Evolutionary conservation across 2,797 vertebrate genomes (phyloP).

Genomic region (Craterocephalus amniculus): DNA sequence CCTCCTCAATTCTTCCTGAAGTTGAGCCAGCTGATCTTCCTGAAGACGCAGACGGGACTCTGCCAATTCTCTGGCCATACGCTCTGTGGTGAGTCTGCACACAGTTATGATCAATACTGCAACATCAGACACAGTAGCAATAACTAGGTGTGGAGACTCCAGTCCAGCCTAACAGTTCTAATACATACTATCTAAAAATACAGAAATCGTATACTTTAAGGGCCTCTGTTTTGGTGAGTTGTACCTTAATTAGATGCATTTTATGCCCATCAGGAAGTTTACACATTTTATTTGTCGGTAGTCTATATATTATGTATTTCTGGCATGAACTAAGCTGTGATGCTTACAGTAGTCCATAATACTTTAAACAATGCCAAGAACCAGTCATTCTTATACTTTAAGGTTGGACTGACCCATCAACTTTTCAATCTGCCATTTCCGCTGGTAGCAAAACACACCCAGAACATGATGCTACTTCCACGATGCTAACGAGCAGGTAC

Average conservation of each 20-base stretch:
- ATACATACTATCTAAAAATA: background rate
- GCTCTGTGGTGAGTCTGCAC: slow-evolving; percentile 83
- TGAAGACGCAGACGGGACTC: slow-evolving; percentile 81
- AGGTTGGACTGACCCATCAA: too few relatives aligned
- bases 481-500: background rate
- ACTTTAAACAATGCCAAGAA: too few relatives aligned
- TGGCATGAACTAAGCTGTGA: too few relatives aligned
- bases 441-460: background rate
- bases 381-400: too few relatives aligned
- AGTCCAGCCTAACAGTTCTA: background rate
- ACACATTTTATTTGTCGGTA: too few relatives aligned
- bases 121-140: slow-evolving; percentile 1
- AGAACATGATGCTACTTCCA: background rate
- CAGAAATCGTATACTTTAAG: too few relatives aligned
- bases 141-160: background rate
- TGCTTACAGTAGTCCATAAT: too few relatives aligned
- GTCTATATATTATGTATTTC: too few relatives aligned
- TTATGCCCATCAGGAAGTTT: too few relatives aligned
- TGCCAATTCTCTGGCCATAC: slow-evolving; percentile 77
- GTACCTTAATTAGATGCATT: too few relatives aligned
- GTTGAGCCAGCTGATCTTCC: slow-evolving; percentile 85
- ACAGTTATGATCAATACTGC: slow-evolving; percentile 13
- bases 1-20: slow-evolving; percentile 85
- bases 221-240: background rate
- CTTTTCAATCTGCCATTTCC: background rate